A percentile compares a stretch with the other conserved stretches of the same genome.
Evolutionary conservation across 64 coral and sea anemone genomes (phyloP).

Genomic region (Montipora cactus): DNA sequence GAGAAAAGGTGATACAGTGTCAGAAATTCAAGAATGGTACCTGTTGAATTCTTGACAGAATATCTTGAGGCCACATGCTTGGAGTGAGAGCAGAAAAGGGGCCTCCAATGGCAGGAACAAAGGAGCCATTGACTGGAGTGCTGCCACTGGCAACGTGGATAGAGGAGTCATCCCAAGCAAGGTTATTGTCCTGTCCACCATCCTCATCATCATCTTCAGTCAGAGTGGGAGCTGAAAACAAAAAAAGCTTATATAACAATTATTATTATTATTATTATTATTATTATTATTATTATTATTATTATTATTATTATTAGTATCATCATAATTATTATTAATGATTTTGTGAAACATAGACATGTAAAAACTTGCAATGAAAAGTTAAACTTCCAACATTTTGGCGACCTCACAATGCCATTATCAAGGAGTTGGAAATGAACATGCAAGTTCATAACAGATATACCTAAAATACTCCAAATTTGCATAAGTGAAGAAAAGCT

Average conservation of each 20-base stretch:
- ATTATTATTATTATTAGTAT: too few species aligned
- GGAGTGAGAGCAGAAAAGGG: slow-evolving; percentile 98
- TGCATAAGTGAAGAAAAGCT: too few species aligned
- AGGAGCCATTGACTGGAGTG: slow-evolving; percentile 93
- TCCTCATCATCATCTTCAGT: slow-evolving; percentile 92
- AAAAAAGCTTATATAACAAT: neutral
- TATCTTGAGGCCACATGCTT: slow-evolving; percentile 99
- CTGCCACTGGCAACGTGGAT: slow-evolving; percentile 81
- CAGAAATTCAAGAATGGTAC: slow-evolving; percentile 8
- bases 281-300: too few species aligned
- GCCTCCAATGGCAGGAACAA: slow-evolving; percentile 94
- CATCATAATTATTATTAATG: too few species aligned
- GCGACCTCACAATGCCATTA: too few species aligned
- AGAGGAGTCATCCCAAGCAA: slow-evolving; percentile 97
- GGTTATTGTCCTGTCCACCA: slow-evolving; percentile 81
- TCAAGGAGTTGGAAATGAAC: too few species aligned
- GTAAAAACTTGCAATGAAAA: too few species aligned
- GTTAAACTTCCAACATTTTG: too few species aligned
- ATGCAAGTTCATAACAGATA: too few species aligned
- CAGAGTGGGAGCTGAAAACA: slow-evolving; percentile 79
- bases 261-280: neutral
- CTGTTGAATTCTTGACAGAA: slow-evolving; percentile 98
- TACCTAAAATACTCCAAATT: too few species aligned
- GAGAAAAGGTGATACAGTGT: too few species aligned
- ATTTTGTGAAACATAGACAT: too few species aligned